These are phyloP conservation scores for Hiodon tergisus DNA, from an alignment of 2,113 vertebrate species.

Conservation along the genomic window DNA sequence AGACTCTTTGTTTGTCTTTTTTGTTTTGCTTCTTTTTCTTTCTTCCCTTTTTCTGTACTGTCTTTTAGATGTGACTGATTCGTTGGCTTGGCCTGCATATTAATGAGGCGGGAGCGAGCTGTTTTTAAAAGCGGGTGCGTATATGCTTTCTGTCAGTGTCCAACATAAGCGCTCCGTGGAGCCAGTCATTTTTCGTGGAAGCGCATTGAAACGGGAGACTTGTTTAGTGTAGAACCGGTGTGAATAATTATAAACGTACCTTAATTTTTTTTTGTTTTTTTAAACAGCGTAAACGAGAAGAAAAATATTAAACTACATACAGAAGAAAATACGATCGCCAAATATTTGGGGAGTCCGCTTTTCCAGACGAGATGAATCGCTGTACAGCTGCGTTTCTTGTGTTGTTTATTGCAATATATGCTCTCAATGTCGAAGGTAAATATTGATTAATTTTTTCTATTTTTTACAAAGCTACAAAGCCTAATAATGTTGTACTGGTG, in stretches of 20 bases:
- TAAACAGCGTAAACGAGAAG: neutral
- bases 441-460: neutral
- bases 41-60: slow-evolving; percentile 11
- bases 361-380: slow-evolving; percentile 75
- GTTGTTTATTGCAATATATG: slow-evolving; percentile 74
- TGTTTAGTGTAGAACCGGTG: neutral
- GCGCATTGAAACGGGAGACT: neutral
- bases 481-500: neutral
- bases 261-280: too few relatives aligned
- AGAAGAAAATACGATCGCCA: neutral
- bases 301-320: neutral
- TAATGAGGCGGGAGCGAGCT: slow-evolving; percentile 83
- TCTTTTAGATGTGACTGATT: slow-evolving; percentile 63
- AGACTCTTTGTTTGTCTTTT: slow-evolving; percentile 9
- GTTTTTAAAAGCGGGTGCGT: slow-evolving; percentile 75
- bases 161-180: slow-evolving; percentile 11
- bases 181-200: neutral
- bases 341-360: slow-evolving; percentile 24
- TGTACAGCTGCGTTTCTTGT: slow-evolving; percentile 76
- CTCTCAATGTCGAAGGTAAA: slow-evolving; percentile 82
- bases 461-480: neutral
- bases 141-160: slow-evolving; percentile 18
- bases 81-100: slow-evolving; percentile 82
- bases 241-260: neutral
- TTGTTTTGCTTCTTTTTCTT: slow-evolving; percentile 12